Evolutionary conservation across 2,888 invertebrate genomes (phyloP).

Genomic region (Cetonia aurata): DNA sequence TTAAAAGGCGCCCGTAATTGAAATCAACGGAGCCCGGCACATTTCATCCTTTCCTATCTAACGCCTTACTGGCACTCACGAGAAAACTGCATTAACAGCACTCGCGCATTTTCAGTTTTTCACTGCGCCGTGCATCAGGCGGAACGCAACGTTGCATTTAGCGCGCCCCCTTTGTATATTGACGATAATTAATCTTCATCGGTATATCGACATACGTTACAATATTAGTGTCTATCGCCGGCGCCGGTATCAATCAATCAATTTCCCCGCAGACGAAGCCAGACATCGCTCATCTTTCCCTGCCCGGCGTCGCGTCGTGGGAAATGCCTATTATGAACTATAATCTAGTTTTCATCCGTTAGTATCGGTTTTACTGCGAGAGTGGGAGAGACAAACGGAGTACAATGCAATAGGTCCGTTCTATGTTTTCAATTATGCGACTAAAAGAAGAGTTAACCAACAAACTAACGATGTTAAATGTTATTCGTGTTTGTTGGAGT

Average conservation of each 20-base stretch:
- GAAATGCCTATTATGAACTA: conserved; percentile 56
- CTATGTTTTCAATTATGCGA: conserved; percentile 7
- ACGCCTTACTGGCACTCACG: too few species aligned
- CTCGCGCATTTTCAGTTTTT: neutral
- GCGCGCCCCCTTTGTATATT: conserved; percentile 20
- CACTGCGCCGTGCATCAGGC: too few species aligned
- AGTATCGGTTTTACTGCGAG: neutral
- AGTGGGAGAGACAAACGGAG: neutral
- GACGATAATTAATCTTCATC: conserved; percentile 40
- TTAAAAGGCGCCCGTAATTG: too few species aligned
- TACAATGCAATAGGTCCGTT: neutral
- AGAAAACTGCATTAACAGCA: neutral
- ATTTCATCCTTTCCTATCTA: too few species aligned
- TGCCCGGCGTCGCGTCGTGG: conserved; percentile 42
- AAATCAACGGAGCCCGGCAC: too few species aligned
- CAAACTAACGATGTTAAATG: too few species aligned
- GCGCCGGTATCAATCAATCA: conserved; percentile 54
- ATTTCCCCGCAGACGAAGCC: conserved; percentile 42
- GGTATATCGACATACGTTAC: neutral
- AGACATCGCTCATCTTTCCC: neutral
- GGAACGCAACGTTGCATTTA: neutral
- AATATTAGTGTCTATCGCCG: conserved; percentile 40
- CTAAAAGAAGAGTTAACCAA: neutral
- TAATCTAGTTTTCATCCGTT: conserved; percentile 52
- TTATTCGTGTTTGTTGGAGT: too few species aligned